phyloP scores from a whole-genome alignment of 1,140 invertebrate species.

The Orius insidiosus region DNA sequence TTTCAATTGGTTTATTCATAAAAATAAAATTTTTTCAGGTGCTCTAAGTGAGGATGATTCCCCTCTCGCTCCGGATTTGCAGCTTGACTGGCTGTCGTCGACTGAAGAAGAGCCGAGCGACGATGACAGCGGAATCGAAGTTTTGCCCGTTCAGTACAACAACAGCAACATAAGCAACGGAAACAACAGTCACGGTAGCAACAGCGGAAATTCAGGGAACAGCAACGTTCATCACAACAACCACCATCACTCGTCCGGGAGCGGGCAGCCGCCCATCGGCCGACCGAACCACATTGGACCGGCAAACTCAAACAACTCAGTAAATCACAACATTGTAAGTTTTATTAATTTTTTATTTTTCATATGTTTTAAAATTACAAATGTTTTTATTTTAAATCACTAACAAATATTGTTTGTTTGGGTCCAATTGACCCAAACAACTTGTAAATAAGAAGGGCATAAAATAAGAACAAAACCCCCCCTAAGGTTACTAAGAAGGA shows the following conservation, averaged over 20 bases:
- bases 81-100: conserved; percentile 52
- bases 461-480: neutral
- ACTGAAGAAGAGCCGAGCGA: conserved; percentile 23
- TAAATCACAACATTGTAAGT: too few relatives aligned
- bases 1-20: neutral
- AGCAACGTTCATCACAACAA: conserved; percentile 10
- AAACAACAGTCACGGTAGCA: conserved; percentile 11
- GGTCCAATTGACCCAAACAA: conserved; percentile 2
- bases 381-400: conserved; percentile 1
- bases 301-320: neutral
- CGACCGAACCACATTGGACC: conserved; percentile 1
- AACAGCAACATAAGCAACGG: conserved; percentile 1
- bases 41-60: conserved; percentile 14
- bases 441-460: neutral
- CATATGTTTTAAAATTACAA: conserved; percentile 3
- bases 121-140: conserved; percentile 36
- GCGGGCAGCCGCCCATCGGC: neutral
- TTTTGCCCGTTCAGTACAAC: conserved; percentile 28
- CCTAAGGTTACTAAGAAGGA: neutral
- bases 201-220: neutral
- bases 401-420: conserved; percentile 5
- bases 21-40: conserved; percentile 9
- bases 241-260: neutral
- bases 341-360: too few relatives aligned
- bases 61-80: conserved; percentile 51